Base-by-base conservation (phyloP, 2,113 vertebrate genomes). In the Pyxicephalus adspersus region DNA sequence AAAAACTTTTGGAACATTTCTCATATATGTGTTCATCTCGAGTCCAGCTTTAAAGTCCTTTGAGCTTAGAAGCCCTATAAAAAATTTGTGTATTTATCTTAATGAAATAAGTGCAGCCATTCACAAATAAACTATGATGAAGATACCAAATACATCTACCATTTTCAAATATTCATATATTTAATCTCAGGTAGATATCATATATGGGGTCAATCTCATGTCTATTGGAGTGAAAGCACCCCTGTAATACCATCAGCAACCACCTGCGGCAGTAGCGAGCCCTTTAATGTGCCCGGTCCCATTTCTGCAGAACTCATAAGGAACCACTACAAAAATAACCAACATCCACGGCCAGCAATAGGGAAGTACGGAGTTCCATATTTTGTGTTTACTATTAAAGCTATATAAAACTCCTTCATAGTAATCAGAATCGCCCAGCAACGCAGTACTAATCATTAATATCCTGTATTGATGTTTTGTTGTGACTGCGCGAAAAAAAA, bases 391-490 rank as follows among this genome's bases (percentile, higher is more conserved):
- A n/a, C 57, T 60, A 58, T 34, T 38, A 60, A 31, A 58, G 17
- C 26, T 57, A 45, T 28, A 16, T 22, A 34, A 45, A 28, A 6
- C 34, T 50, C 3, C 17, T 28, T 64, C 17, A 20, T 75, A 66
- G 58, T 26, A 16, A 9, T 52, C 38, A 28, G 45, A 65, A 81
- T 64, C 29, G 34, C 60, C 22, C 54, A 16, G 17, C 45, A 54
- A 26, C n/a, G 15, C 23, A 34, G 29, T 28, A 66, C 29, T 66
- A 82, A 58, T 57, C 0, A 75, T 28, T 31, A 57, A 65, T 73
- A 66, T 79, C 77, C 65, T 58, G 71, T 73, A 81, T 81, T 64
- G 71, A 26, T 75, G 61, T 25, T n/a, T 54, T 54, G 29, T 72
- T 57, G 64, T 68, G 64, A 22, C 6, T 34, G 34, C 22, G 19